phyloP scores from a whole-genome alignment of 2,797 vertebrate species.

The Sebastes nivosus region DNA sequence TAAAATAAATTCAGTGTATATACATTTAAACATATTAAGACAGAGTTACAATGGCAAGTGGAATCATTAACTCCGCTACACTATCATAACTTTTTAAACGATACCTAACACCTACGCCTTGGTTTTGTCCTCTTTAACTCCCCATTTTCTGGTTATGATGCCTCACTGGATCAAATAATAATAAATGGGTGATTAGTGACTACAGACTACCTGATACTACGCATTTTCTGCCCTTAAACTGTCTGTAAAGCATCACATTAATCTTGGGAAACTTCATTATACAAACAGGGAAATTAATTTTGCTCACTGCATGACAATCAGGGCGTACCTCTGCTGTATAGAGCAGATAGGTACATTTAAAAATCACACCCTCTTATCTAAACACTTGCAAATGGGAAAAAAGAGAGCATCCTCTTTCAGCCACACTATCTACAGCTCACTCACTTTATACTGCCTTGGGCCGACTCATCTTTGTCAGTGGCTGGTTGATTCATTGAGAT shows the following conservation, averaged over 20 bases:
- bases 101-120: background rate
- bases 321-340: slow-evolving; percentile 11
- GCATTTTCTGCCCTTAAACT: background rate
- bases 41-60: no score
- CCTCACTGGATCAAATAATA: background rate
- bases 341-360: slow-evolving; percentile 5
- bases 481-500: slow-evolving; percentile 2
- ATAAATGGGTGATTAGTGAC: background rate
- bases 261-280: slow-evolving; percentile 30
- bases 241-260: slow-evolving; percentile 8
- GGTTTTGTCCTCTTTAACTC: background rate
- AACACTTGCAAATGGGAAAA: background rate
- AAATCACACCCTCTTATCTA: slow-evolving; percentile 36
- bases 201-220: background rate
- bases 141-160: background rate
- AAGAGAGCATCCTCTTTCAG: background rate
- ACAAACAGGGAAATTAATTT: slow-evolving; percentile 31
- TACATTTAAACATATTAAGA: no score
- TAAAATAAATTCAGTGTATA: no score
- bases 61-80: no score
- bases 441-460: background rate
- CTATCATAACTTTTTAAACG: background rate
- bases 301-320: slow-evolving; percentile 28
- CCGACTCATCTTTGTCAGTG: background rate
- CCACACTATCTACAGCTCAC: background rate